phyloP scores from a whole-genome alignment of 2,113 vertebrate genomes.

The Struthidea cinerea region DNA sequence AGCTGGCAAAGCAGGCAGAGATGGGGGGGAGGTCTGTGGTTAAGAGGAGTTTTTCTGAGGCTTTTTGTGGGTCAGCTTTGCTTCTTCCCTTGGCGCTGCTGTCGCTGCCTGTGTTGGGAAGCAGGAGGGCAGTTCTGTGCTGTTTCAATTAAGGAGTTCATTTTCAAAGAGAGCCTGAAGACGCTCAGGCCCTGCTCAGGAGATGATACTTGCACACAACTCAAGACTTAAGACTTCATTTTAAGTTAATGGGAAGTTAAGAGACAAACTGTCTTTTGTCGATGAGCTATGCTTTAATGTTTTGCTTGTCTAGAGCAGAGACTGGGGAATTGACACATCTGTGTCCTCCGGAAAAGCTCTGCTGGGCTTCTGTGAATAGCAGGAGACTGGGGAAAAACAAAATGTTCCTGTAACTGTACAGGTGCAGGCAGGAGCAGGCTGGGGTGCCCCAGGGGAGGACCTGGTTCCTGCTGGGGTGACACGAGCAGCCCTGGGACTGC shows the following conservation, averaged over 20 bases:
- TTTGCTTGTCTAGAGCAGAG: not conserved
- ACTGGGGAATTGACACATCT: fast-evolving
- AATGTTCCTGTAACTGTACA: fast-evolving
- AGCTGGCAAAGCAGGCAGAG: not conserved
- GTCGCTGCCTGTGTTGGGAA: too few relatives aligned
- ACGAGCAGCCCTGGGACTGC: not conserved
- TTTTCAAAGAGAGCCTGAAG: not conserved
- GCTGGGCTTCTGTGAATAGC: not conserved
- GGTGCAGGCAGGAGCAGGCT: fast-evolving
- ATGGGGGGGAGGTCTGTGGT: fast-evolving
- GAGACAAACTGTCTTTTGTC: not conserved
- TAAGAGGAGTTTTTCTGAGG: not conserved
- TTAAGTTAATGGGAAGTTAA: not conserved
- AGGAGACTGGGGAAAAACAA: fast-evolving
- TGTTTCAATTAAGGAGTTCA: not conserved
- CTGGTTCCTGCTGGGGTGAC: too few relatives aligned
- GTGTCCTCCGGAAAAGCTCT: fast-evolving
- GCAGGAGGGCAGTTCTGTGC: not conserved
- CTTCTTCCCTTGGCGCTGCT: not conserved
- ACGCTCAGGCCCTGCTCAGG: not conserved
- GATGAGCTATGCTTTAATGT: not conserved
- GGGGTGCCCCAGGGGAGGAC: fast-evolving
- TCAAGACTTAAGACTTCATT: not conserved
- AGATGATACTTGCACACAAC: fast-evolving
- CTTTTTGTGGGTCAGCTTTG: not conserved